Evolutionary conservation across 2,113 vertebrate genomes (phyloP), one percentile per base, ranked within the genome.

Genomic region (Alexandromys fortis): DNA sequence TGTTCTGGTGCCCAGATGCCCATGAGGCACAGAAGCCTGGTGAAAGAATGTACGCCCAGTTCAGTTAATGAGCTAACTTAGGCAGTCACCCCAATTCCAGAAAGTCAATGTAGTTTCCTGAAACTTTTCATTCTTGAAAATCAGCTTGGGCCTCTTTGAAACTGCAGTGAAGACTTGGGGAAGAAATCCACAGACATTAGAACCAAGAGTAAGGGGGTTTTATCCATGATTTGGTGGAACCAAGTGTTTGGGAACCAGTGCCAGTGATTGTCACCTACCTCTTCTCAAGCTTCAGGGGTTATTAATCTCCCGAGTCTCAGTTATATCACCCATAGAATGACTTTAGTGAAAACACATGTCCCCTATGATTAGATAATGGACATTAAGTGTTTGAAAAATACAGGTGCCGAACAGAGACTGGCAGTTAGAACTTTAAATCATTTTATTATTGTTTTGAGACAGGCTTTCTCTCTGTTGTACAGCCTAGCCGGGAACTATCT

Each of bases 1-100:
- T 97, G 96, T 97, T 93, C 90, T 88, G 72, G 85, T 94, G 94
- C 95, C 90, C 97, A 97, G 90, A 95, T 97, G 49, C 92, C 97
- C 90, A 75, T 91, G 90, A 94, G 95, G 96, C 90, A 95, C 63
- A 63, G 92, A 93, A 94, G 81, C 75, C 92, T 96, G 85, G 87
- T 93, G 67, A 95, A 94, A 94, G 85, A 96, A 97, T 95, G 93
- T 92, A 86, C 11, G 73, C 82, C 58, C 92, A 96, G 95, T 93
- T 97, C 93, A 97, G 96, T 94, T 42, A 83, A 97, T 93, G 93
- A 95, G 93, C 96, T 93, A 96, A 88, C 70, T 94, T 96, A 85
- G 38, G 94, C 79, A 93, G 83, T 93, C 79, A 90, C 55, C 38
- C 33, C 67, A 95, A 88, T 83, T 91, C 89, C 42, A 92, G 76